Conservation (phyloP, 2,797 vertebrate species). For the Notolepis coatsorum region DNA sequence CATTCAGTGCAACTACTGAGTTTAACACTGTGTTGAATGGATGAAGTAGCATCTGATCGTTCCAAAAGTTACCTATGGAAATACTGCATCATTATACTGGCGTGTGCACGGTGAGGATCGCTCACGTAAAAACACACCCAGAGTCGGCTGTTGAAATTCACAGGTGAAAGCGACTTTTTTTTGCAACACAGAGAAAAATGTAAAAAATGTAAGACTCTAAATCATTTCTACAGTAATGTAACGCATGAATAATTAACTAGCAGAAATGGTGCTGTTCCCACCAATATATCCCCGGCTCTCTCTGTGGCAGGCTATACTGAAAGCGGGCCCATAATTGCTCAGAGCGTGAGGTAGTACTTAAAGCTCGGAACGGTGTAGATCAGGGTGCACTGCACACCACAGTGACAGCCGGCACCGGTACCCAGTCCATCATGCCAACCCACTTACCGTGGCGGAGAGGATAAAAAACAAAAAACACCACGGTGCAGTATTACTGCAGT, state of each 20-base stretch:
- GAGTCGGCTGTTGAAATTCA: slow-evolving; percentile 26
- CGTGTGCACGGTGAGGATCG: slow-evolving; percentile 3
- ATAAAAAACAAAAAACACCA: slow-evolving; percentile 44
- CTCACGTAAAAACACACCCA: slow-evolving; percentile 1
- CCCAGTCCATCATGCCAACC: slow-evolving; percentile 66
- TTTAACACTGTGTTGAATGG: neutral
- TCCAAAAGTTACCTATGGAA: neutral
- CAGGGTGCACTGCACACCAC: slow-evolving; percentile 66
- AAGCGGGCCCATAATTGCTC: slow-evolving; percentile 68
- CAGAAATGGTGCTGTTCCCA: slow-evolving; percentile 61
- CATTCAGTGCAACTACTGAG: neutral
- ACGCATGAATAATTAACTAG: slow-evolving; percentile 77
- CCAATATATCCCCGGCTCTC: slow-evolving; percentile 61
- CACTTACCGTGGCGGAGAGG: slow-evolving; percentile 48
- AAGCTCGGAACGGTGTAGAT: slow-evolving; percentile 74
- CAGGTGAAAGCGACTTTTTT: slow-evolving; percentile 54
- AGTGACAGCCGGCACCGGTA: slow-evolving; percentile 70
- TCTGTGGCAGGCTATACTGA: slow-evolving; percentile 41
- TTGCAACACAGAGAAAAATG: slow-evolving; percentile 30
- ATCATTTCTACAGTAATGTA: slow-evolving; percentile 63
- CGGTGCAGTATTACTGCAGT: slow-evolving; percentile 34
- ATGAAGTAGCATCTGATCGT: neutral
- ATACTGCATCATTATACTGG: neutral
- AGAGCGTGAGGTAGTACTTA: slow-evolving; percentile 65
- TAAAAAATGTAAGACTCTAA: slow-evolving; percentile 45